Evolutionary conservation across 2,888 invertebrate species (phyloP), one percentile per base, ranked within the genome.

Genomic region (Cheilosia urbana): DNA sequence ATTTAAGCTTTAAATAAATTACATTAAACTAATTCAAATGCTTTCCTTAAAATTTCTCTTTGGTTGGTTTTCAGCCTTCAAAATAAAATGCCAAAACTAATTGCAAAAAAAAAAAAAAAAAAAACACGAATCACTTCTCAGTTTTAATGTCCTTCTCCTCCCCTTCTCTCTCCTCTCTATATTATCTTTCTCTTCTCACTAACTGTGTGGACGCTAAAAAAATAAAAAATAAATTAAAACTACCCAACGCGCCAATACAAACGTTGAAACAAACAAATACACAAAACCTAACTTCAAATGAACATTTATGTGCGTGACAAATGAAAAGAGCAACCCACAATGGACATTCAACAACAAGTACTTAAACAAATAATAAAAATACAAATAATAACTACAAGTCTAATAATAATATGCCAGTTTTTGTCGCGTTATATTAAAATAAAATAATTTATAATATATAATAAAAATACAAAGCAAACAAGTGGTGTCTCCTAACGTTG

Each of bases 21-120:
- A 24, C 65, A 51, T 27, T 45, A 66, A 73, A 77, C 76, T 80
- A 73, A 81, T 77, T 80, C 76, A 83, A 68, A 81, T 85, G 81
- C 85, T 85, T 85, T 85, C 80, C 65, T 85, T 85, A 77, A 85
- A 85, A 85, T 85, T 85, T 85, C 85, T 85, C 81, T 85, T 85
- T 69, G 76, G 85, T 76, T 85, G 76, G 77, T 76, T 85, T 85
- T 85, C 85, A 85, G 85, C 85, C 85, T 81, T 62, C 85, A 81
- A 79, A 79, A 40, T 79, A 72, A 79, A 69, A 65, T 81, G 76
- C 81, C 85, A 85, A 81, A 85, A 77, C 62, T 69, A 68, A 85
- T 71, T 72, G 60, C 65, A 84, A 84, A 83, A 17, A 42, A 78
- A 79, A 83, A 75, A 47, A 34, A 65, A 73, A 58, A 58, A 37